Base-by-base conservation (phyloP, 2,888 invertebrate species). In the Drosophila birchii region DNA sequence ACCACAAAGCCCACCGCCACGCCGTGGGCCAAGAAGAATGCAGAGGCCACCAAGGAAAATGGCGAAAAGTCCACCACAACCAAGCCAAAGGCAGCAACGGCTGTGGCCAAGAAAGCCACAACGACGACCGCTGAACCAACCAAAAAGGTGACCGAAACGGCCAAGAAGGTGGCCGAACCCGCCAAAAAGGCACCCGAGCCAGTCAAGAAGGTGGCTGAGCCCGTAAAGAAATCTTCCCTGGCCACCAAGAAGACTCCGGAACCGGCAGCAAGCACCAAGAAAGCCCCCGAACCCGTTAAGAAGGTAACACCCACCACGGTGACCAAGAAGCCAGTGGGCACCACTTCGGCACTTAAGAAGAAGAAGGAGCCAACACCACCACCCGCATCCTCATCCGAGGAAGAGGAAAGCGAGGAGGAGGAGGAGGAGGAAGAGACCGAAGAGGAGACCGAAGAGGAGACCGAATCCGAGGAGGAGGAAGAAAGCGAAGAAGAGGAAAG, bases 321-420 rank as follows among this genome's bases (percentile, higher is more conserved):
- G 16, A 18, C 70, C 57, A 83, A 81, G 38, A 83, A 84, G 51
- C 75, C 84, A 5, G 69, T 58, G 39, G 75, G 80, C 18, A 66
- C 66, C 38, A 45, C 70, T 7, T 49, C 61, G 14, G 41, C 49
- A 0, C 59, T 75, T 1, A 74, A 71, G 14, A 91, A 91, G 77
- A 91, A 92, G 76, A 91, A 92, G 74, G 90, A 91, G 49, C 91
- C 91, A 11, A 91, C 92, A 14, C 91, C 92, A 34, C 79, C 90
- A 53, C 84, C 84, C 12, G 86, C 85, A 23, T 78, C 88, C n/a
- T 89, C 89, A 5, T 88, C 90, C 6, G 81, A 83, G 34, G 88
- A 90, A 41, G 86, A 88, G 49, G 79, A 77, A 36, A 82, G 80
- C 55, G 79, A 81, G 23, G 85, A 85, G 45, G 86, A 85, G 56